These are phyloP conservation scores for Siphlonurus alternatus DNA, from an alignment of 2,888 invertebrate genomes.

Conservation along the genomic window DNA sequence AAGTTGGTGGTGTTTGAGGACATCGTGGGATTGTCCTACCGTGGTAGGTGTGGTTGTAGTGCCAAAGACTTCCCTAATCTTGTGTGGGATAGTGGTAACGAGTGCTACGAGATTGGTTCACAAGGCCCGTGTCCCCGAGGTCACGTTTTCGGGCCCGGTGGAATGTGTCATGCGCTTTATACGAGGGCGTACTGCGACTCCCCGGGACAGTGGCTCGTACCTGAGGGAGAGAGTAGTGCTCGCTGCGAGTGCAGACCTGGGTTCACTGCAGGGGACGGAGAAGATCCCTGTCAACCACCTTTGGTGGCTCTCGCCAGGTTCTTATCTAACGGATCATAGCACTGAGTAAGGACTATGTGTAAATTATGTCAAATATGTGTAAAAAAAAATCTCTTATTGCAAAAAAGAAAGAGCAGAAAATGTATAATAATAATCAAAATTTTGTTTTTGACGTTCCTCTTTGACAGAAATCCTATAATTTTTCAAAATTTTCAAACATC, in stretches of 20 bases:
- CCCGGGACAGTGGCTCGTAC: conserved; percentile 50
- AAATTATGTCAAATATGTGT: too few relatives aligned
- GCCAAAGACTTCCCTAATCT: conserved; percentile 13
- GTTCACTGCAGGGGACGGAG: conserved; percentile 28
- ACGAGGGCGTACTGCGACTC: conserved; percentile 57
- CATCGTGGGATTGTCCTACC: conserved; percentile 61
- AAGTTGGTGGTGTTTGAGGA: conserved; percentile 69
- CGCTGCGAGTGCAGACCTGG: conserved; percentile 56
- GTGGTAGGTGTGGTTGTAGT: conserved; percentile 59
- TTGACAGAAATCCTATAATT: too few relatives aligned
- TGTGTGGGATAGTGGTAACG: conserved; percentile 14
- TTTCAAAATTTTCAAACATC: too few relatives aligned
- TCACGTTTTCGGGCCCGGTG: conserved; percentile 18
- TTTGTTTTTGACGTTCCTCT: too few relatives aligned
- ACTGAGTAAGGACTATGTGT: too few relatives aligned
- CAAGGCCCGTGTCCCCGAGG: conserved; percentile 15
- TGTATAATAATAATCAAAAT: too few relatives aligned
- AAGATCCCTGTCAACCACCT: conserved; percentile 40
- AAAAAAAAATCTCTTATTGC: too few relatives aligned
- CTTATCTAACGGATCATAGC: conserved; percentile 11
- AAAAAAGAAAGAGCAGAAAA: too few relatives aligned
- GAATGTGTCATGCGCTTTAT: conserved; percentile 58
- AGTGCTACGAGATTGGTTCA: conserved; percentile 16
- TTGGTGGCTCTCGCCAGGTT: conserved; percentile 45
- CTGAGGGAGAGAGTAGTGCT: conserved; percentile 32